A percentile compares a stretch with the other conserved stretches of the same genome.
Evolutionary conservation across 2,113 vertebrate species (phyloP).

Genomic region (Myodes glareolus): DNA sequence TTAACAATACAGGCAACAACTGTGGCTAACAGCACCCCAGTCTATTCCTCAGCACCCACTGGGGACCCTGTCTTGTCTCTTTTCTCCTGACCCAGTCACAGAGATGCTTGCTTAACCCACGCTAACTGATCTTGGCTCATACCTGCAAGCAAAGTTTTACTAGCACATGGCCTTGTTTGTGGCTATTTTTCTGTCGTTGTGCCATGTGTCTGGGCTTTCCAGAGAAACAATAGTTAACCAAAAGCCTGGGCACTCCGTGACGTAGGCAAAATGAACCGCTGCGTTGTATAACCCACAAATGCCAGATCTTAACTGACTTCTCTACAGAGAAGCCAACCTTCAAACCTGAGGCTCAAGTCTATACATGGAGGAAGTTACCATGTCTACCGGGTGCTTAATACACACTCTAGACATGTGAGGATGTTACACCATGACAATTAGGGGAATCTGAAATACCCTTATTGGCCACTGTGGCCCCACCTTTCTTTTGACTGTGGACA

Average conservation of each 20-base stretch:
- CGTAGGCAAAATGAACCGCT: not conserved
- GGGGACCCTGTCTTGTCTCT: not conserved
- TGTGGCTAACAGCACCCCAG: not conserved
- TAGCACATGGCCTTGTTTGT: not conserved
- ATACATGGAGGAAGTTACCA: not conserved
- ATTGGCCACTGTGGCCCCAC: not conserved
- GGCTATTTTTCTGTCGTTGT: too few species aligned
- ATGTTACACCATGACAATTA: accelerated
- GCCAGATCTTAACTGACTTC: not conserved
- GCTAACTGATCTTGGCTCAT: not conserved
- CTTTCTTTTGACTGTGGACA: not conserved
- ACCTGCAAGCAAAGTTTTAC: conserved; percentile 43
- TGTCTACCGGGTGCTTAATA: not conserved
- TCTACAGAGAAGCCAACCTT: not conserved
- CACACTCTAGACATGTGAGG: not conserved
- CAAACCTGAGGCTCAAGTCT: not conserved
- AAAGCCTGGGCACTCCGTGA: not conserved
- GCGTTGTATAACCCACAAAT: not conserved
- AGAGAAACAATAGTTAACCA: not conserved
- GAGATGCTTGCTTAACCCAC: not conserved
- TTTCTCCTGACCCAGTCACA: not conserved
- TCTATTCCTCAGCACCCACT: not conserved
- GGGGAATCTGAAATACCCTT: not conserved
- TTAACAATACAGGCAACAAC: not conserved
- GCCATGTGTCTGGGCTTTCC: not conserved